These are phyloP conservation scores for honey bee (Apis mellifera) DNA, from an alignment of 1,140 invertebrate species.

Conservation along the genomic window DNA sequence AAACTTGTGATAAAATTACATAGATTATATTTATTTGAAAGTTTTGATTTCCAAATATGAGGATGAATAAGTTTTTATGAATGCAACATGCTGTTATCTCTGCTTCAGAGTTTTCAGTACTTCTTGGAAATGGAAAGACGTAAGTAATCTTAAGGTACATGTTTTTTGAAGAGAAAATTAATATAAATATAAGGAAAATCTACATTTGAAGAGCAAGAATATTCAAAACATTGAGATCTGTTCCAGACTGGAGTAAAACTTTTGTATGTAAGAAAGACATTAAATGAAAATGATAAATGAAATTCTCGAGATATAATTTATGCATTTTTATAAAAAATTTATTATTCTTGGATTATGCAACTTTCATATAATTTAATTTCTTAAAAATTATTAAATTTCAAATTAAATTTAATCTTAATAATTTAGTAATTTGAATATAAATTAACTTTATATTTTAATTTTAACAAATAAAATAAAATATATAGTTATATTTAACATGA, in stretches of 20 bases:
- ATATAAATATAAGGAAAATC: conserved; percentile 25
- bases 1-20: background rate
- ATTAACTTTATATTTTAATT: background rate
- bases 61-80: conserved; percentile 28
- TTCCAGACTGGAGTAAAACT: conserved; percentile 45
- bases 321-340: conserved; percentile 49
- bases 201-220: conserved; percentile 25
- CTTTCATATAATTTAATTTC: background rate
- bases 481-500: background rate
- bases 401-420: background rate
- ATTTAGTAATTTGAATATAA: background rate
- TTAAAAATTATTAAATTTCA: background rate
- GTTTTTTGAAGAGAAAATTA: conserved; percentile 28
- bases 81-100: conserved; percentile 71
- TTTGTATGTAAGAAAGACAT: conserved; percentile 40
- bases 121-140: conserved; percentile 44
- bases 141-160: conserved; percentile 59
- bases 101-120: conserved; percentile 64
- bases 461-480: background rate
- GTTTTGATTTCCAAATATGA: background rate
- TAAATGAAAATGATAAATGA: conserved; percentile 41
- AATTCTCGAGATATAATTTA: conserved; percentile 44
- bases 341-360: conserved; percentile 55
- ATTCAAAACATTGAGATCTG: conserved; percentile 30
- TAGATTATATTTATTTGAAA: background rate